Evolutionary conservation across 2,113 vertebrate species (phyloP), one percentile per base, ranked within the genome.

Genomic region (Motacilla tschutschensis): DNA sequence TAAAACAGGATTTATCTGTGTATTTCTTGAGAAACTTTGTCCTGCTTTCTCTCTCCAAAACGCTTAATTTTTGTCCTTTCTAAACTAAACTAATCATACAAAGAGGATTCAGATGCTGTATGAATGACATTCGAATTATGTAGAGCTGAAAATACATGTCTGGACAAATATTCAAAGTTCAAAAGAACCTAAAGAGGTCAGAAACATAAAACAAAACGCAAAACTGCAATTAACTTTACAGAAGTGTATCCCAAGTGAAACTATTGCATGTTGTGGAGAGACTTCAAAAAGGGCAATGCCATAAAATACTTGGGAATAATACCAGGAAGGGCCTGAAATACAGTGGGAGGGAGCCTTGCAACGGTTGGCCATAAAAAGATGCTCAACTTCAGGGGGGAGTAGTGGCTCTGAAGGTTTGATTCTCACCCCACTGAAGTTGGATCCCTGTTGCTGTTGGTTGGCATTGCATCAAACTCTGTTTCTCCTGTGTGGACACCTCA

Each of bases 141-240:
- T 84, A 83, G 60, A 74, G 19, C 41, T 41, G 53, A 82, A 87
- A 83, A 66, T 36, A 64, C 60, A 33, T 57, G 85, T 77, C 64
- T 74, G 26, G 40, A 66, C 72, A 90, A 79, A 82, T 82, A 59
- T 16, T 90, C 51, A 21, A 79, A 90, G 83, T 79, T 90, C 60
- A 77, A 74, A 93, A 88, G 80, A 74, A 66, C 57, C 41, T 44
- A 25, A 67, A 78, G 75, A 63, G 64, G 40, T 87, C 79, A 66
- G 69, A 69, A 85, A 66, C 16, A 21, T 76, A 65, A 79, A 84
- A 66, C 40, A 54, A 76, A 74, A 87, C 48, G 17, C 48, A 70
- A 73, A 85, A 66, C 41, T 55, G 35, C 71, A 85, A 80, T 91
- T 92, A 91, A 59, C 84, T 91, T 88, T 17, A 46, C 26, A 21